Evolutionary conservation across 2,888 invertebrate genomes (phyloP).

Genomic region (Iphiclides podalirius): DNA sequence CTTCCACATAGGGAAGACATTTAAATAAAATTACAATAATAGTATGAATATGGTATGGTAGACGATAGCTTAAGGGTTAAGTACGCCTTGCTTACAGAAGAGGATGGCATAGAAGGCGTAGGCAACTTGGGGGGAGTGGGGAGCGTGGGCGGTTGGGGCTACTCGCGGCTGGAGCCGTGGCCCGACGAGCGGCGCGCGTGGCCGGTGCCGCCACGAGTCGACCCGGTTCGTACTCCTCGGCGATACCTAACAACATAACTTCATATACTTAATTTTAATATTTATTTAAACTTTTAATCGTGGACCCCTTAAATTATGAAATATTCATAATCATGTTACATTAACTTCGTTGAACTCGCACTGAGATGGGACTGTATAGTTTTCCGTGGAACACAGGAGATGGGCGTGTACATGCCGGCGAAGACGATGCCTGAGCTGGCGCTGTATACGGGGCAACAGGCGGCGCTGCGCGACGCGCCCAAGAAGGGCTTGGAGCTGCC

Average conservation of each 20-base stretch:
- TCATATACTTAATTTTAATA: too few species aligned
- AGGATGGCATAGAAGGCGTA: slow-evolving; percentile 38
- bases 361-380: too few species aligned
- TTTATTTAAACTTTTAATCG: too few species aligned
- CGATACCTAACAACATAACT: too few species aligned
- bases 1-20: too few species aligned
- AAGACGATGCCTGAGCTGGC: slow-evolving; percentile 67
- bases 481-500: slow-evolving; percentile 58
- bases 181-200: slow-evolving; percentile 57
- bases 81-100: too few species aligned
- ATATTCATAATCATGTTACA: too few species aligned
- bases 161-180: slow-evolving; percentile 44
- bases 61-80: too few species aligned
- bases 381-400: slow-evolving; percentile 44
- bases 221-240: slow-evolving; percentile 24
- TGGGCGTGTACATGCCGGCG: slow-evolving; percentile 48
- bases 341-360: too few species aligned
- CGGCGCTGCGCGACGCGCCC: slow-evolving; percentile 58
- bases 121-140: slow-evolving; percentile 28
- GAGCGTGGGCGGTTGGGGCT: slow-evolving; percentile 30
- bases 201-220: slow-evolving; percentile 55
- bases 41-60: too few species aligned
- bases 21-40: too few species aligned
- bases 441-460: slow-evolving; percentile 51
- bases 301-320: too few species aligned